A percentile compares a stretch with the other conserved stretches of the same genome.
Conservation (phyloP, 2,797 vertebrate genomes). For the Antrozous pallidus region DNA sequence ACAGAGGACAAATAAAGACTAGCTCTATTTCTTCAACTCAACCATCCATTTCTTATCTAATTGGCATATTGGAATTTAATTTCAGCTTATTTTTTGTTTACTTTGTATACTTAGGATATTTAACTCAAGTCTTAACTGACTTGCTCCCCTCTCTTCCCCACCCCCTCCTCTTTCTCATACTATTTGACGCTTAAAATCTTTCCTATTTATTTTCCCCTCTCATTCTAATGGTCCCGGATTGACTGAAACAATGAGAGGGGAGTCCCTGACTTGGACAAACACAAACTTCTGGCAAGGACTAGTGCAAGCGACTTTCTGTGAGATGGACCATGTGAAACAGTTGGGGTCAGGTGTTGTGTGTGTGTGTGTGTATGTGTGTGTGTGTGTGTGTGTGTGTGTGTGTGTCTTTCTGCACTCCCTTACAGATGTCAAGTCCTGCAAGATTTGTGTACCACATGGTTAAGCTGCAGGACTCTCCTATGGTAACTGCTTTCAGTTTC, state of each 20-base stretch:
- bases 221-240: background rate
- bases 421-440: background rate
- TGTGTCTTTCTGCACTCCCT: background rate
- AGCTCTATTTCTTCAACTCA: constrained; percentile 2
- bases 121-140: background rate
- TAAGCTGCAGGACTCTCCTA: background rate
- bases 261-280: background rate
- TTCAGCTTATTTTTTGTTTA: background rate
- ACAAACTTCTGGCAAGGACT: background rate
- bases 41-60: background rate
- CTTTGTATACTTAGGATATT: background rate
- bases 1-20: background rate
- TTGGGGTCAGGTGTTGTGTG: background rate
- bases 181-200: background rate
- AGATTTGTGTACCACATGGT: background rate
- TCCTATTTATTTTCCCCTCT: background rate
- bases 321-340: no score
- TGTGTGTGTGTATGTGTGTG: background rate
- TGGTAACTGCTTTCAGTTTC: background rate
- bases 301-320: background rate
- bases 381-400: background rate
- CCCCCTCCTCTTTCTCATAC: background rate
- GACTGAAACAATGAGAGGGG: background rate
- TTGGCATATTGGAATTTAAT: constrained; percentile 7
- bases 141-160: background rate